phyloP scores from a whole-genome alignment of 2,113 vertebrate genomes.

The Chrysochloris asiatica region DNA sequence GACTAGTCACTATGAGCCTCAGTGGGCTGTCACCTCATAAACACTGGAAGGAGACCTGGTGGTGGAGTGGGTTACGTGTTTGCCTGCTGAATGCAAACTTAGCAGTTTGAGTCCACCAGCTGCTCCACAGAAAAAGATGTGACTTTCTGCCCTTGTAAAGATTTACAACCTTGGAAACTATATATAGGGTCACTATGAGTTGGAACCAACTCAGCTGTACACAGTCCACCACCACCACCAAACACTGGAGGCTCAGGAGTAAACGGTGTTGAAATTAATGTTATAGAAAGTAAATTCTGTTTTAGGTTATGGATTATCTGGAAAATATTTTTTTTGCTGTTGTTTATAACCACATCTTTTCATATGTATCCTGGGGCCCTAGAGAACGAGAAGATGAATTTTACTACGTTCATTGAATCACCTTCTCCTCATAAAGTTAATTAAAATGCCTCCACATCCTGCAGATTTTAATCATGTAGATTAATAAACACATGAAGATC shows the following conservation, averaged over 20 bases:
- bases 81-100: no score
- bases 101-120: no score
- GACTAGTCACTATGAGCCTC: not conserved
- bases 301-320: constrained; percentile 3
- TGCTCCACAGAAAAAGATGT: no score
- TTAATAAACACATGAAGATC: not conserved
- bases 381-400: not conserved
- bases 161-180: no score
- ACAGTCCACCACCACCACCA: no score
- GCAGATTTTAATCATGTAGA: not conserved
- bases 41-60: no score
- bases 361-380: not conserved
- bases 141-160: no score
- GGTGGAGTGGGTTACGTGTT: no score
- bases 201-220: no score
- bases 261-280: not conserved
- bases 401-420: not conserved
- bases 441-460: not conserved
- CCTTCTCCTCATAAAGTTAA: not conserved
- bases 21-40: not conserved
- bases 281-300: not conserved
- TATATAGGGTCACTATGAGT: no score
- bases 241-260: not conserved
- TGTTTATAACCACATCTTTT: not conserved
- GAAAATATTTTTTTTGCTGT: not conserved